phyloP scores from a whole-genome alignment of 1,140 invertebrate species.

The Orius insidiosus region DNA sequence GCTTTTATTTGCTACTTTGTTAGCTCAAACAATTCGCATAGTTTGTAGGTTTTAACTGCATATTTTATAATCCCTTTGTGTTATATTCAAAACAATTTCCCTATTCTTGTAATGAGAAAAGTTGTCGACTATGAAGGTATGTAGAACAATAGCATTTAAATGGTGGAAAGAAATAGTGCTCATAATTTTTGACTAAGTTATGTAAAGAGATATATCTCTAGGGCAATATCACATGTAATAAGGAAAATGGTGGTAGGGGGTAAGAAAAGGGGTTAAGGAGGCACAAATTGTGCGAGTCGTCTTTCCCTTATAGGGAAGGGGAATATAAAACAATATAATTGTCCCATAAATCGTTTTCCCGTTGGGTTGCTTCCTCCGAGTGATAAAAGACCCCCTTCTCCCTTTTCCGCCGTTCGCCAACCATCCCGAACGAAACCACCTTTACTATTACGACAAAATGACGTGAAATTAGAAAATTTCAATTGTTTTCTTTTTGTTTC shows the following conservation, averaged over 20 bases:
- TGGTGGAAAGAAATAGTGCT: conserved; percentile 3
- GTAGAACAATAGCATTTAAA: conserved; percentile 9
- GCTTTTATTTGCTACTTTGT: no score
- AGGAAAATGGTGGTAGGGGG: no score
- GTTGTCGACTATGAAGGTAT: not conserved
- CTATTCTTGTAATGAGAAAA: not conserved
- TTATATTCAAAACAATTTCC: not conserved
- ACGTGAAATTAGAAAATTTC: not conserved
- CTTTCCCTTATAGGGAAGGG: not conserved
- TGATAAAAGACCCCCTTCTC: not conserved
- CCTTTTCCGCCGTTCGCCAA: not conserved
- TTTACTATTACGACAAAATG: no score
- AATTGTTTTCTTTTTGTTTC: conserved; percentile 31
- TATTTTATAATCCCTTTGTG: no score
- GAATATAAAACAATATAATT: conserved; percentile 12
- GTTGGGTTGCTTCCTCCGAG: not conserved
- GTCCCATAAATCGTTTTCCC: conserved; percentile 8
- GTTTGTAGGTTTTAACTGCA: no score
- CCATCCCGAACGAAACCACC: no score
- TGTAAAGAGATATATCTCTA: conserved; percentile 7
- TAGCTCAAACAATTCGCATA: no score
- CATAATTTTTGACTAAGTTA: conserved; percentile 1
- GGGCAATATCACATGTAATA: conserved; percentile 9
- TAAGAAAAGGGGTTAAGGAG: no score
- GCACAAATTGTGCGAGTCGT: conserved; percentile 6